Base-by-base conservation (phyloP, 2,113 vertebrate species). In the Laterallus jamaicensis region DNA sequence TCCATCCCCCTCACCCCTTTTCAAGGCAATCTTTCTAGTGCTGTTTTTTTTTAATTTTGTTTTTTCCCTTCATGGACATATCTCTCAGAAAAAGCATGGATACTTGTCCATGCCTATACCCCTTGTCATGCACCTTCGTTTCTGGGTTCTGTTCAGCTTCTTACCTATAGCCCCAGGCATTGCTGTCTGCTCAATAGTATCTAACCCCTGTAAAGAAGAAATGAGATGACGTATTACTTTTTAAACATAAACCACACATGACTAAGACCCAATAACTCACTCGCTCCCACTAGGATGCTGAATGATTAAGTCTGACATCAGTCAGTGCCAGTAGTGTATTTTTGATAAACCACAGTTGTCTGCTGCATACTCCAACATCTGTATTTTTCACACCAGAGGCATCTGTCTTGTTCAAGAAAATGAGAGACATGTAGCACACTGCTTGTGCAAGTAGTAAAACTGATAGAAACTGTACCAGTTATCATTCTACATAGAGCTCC, bases 331-430 rank as follows among this genome's bases (percentile, higher is more conserved):
- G 93, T 88, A 88, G 91, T 97, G 68, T 95, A 89, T 97, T 97
- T 97, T 96, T 97, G 95, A 98, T 98, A 98, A 98, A 97, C 97
- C 96, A 80, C 86, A 87, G 80, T 97, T 97, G 96, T 97, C 91
- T 96, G 96, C 90, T 90, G 91, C 82, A 70, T 95, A 77, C 82
- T 96, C 86, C 92, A 97, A 94, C 97, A 97, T 97, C 96, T 97
- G 91, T 97, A 88, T 95, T 96, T 97, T 97, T 98, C 95, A 96
- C 93, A 97, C 80, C 78, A 96, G 80, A 85, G 95, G 86, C 88
- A 94, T 95, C 91, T 97, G 92, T 96, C 94, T 97, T 95, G 94
- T 88, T 95, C 81, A 92, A 95, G 79, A 73, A 92, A 97, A 96
- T 96, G 95, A 96, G 93, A 95, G 97, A 94, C 74, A 90, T 76